Evolutionary conservation across 2,113 vertebrate genomes (phyloP).

Genomic region (Sebastes schlegelii): DNA sequence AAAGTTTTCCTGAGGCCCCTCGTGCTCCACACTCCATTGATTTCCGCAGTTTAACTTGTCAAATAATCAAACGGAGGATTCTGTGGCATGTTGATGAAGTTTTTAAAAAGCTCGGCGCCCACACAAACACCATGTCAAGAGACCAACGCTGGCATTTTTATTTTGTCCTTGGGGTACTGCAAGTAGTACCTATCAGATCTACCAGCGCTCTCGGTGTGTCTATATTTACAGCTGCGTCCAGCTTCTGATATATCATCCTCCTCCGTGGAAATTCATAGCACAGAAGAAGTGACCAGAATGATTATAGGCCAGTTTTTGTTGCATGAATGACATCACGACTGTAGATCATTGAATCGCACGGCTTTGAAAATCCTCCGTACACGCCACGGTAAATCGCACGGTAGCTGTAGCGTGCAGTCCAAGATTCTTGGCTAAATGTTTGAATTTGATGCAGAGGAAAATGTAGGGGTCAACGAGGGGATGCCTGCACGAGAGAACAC

Average conservation of each 20-base stretch:
- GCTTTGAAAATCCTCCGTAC: constrained; percentile 59
- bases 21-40: constrained; percentile 4
- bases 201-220: constrained; percentile 18
- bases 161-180: constrained; percentile 36
- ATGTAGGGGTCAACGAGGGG: constrained; percentile 31
- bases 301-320: constrained; percentile 68
- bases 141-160: constrained; percentile 30
- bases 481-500: constrained; percentile 31
- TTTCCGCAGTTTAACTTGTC: constrained; percentile 34
- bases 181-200: constrained; percentile 33
- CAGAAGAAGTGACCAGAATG: constrained; percentile 58
- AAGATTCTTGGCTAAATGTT: constrained; percentile 54
- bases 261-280: constrained; percentile 52
- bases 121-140: not conserved
- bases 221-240: constrained; percentile 59
- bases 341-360: constrained; percentile 61
- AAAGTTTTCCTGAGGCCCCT: constrained; percentile 16
- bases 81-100: not conserved
- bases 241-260: constrained; percentile 59
- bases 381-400: constrained; percentile 48
- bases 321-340: constrained; percentile 73
- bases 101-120: constrained; percentile 9
- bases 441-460: constrained; percentile 52
- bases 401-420: constrained; percentile 57
- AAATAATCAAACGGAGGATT: constrained; percentile 28